phyloP scores from a whole-genome alignment of 1,140 invertebrate species.

The Yoshiicerus persimilis region DNA sequence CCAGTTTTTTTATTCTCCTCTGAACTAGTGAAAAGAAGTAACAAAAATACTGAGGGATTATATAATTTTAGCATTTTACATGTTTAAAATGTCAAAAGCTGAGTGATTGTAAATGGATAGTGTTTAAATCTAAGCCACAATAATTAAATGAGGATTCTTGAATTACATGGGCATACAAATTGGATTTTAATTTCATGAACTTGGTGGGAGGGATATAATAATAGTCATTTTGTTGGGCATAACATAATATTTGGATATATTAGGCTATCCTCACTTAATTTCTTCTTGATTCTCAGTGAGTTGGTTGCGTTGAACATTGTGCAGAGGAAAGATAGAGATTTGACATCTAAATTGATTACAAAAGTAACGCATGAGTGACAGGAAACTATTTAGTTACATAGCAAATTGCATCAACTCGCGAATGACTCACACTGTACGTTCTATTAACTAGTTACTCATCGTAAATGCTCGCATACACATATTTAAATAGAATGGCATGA shows the following conservation, averaged over 20 bases:
- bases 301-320: background rate
- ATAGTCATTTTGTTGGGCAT: background rate
- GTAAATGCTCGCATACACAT: background rate
- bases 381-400: background rate
- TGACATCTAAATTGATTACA: background rate
- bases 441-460: background rate
- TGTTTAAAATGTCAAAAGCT: too few relatives aligned
- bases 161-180: background rate
- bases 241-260: background rate
- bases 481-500: background rate
- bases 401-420: background rate
- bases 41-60: too few relatives aligned
- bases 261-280: background rate
- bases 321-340: background rate
- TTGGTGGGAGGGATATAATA: background rate
- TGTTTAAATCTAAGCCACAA: too few relatives aligned
- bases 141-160: background rate
- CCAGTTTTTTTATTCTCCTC: too few relatives aligned
- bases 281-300: background rate
- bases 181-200: background rate
- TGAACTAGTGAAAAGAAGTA: too few relatives aligned
- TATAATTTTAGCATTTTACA: too few relatives aligned
- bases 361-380: background rate
- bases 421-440: background rate
- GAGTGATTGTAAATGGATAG: too few relatives aligned